Evolutionary conservation across 1,140 invertebrate species (phyloP).

Genomic region (Philopotamus ludificatus): DNA sequence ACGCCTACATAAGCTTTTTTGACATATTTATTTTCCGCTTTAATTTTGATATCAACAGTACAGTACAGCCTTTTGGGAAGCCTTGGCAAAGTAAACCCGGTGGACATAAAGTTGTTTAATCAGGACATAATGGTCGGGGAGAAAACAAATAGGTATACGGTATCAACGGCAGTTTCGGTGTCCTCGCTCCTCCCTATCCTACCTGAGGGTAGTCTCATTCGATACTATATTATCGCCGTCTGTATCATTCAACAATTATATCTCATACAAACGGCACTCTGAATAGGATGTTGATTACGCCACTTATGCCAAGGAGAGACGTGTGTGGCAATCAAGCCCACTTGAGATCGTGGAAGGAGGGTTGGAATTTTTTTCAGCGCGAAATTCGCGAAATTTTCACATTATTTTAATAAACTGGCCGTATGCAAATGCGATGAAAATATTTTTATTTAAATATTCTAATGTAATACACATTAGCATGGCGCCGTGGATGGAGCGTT

Average conservation of each 20-base stretch:
- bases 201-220: too few species aligned
- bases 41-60: slow-evolving; percentile 39
- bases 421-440: slow-evolving; percentile 6
- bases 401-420: not conserved
- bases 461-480: slow-evolving; percentile 18
- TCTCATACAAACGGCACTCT: too few species aligned
- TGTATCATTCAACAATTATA: too few species aligned
- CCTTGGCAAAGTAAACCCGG: slow-evolving; percentile 22
- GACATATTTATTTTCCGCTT: slow-evolving; percentile 39
- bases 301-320: slow-evolving; percentile 36
- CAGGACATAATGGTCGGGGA: slow-evolving; percentile 39
- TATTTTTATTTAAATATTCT: slow-evolving; percentile 27
- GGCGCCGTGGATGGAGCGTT: not conserved
- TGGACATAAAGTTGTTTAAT: slow-evolving; percentile 40
- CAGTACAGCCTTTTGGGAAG: slow-evolving; percentile 14
- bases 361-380: slow-evolving; percentile 3
- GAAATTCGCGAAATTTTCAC: not conserved
- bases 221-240: too few species aligned
- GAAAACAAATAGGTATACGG: slow-evolving; percentile 32
- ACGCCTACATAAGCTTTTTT: slow-evolving; percentile 22
- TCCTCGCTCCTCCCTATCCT: not conserved
- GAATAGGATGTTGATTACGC: slow-evolving; percentile 29
- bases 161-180: not conserved
- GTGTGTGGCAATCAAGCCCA: slow-evolving; percentile 33
- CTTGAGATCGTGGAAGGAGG: slow-evolving; percentile 23